Percentiles rank a stretch among this genome's conserved stretches.
Conservation (phyloP, 2,113 vertebrate species). For the Eurypyga helias region DNA sequence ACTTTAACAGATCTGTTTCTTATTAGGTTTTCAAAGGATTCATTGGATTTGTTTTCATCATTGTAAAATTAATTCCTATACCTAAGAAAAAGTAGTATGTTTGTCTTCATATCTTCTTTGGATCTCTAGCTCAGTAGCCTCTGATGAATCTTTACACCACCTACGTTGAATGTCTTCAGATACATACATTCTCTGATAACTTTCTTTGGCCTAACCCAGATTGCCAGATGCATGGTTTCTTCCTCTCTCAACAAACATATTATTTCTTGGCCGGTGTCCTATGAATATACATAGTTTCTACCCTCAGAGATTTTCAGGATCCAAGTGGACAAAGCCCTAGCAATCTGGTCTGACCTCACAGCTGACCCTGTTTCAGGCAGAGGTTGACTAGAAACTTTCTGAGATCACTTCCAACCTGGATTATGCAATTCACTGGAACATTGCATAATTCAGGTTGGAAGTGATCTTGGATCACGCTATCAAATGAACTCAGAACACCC, state of each 20-base stretch:
- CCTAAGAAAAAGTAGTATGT: fast-evolving
- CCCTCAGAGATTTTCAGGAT: background rate
- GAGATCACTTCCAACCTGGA: background rate
- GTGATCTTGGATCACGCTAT: background rate
- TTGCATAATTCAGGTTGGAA: too few species aligned
- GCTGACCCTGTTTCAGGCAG: background rate
- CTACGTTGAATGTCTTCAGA: background rate
- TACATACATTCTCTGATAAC: background rate
- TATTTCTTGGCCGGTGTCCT: background rate
- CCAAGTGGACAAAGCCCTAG: background rate
- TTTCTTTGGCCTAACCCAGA: background rate
- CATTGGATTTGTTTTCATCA: background rate
- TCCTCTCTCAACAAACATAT: background rate
- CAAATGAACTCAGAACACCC: background rate
- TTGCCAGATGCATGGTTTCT: background rate
- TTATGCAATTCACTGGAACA: background rate
- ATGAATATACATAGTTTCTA: background rate
- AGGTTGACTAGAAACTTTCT: background rate
- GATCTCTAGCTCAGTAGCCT: background rate
- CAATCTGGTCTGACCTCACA: background rate
- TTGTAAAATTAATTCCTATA: background rate
- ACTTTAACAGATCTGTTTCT: background rate
- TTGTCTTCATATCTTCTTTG: background rate
- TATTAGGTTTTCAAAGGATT: background rate
- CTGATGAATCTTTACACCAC: background rate